Conservation (phyloP, 1,140 invertebrate species). For the Brachionus rubens region DNA sequence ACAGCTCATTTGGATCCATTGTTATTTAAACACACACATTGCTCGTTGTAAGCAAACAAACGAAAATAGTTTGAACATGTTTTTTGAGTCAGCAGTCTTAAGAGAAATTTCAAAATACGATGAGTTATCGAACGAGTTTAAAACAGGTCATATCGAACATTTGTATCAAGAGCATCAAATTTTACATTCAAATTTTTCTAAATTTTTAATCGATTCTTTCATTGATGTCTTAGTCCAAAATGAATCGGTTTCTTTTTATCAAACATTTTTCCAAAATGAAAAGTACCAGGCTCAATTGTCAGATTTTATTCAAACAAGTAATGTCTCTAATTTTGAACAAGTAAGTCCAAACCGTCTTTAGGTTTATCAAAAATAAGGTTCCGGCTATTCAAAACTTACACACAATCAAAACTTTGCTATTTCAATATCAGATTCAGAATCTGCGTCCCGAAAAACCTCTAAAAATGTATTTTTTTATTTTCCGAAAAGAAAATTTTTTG, state of each 20-base stretch:
- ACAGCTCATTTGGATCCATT: constrained; percentile 52
- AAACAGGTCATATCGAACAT: neutral
- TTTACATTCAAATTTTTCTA: constrained; percentile 31
- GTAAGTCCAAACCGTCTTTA: no score
- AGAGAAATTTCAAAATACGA: constrained; percentile 50
- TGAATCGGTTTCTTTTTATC: neutral
- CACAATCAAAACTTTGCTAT: no score
- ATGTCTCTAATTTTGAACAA: neutral
- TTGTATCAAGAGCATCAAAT: constrained; percentile 20
- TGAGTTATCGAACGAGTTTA: neutral
- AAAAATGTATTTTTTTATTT: no score
- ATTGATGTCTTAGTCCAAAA: neutral
- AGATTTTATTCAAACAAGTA: neutral
- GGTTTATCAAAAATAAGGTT: no score
- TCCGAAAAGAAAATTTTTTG: no score
- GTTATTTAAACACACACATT: constrained; percentile 55
- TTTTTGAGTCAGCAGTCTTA: constrained; percentile 51
- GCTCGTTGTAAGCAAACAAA: constrained; percentile 48
- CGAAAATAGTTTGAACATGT: constrained; percentile 50
- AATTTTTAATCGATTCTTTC: constrained; percentile 14
- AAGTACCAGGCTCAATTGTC: neutral
- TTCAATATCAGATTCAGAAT: no score
- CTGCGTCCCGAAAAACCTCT: no score
- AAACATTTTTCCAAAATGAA: neutral
- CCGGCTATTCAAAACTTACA: no score